Percentiles rank a stretch among this genome's conserved stretches.
phyloP scores from a whole-genome alignment of 2,113 vertebrate genomes.

The Scomber japonicus region DNA sequence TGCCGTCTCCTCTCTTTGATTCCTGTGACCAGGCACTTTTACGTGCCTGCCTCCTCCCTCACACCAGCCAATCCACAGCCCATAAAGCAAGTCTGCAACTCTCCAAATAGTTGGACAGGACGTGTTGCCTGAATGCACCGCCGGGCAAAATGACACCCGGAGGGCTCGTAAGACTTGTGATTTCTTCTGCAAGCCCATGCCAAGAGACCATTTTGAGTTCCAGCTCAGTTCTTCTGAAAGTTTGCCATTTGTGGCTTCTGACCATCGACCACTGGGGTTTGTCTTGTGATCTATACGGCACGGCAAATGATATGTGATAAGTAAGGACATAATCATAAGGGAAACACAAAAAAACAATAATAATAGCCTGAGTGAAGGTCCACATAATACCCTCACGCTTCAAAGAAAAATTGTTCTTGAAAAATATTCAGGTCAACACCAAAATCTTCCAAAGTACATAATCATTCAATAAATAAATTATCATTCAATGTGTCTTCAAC shows the following conservation, averaged over 20 bases:
- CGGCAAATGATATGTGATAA: conserved; percentile 48
- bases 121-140: conserved; percentile 77
- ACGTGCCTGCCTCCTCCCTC: conserved; percentile 61
- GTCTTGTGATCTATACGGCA: conserved; percentile 42
- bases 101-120: conserved; percentile 76
- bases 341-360: conserved; percentile 40
- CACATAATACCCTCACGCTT: conserved; percentile 40
- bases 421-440: conserved; percentile 24
- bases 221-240: conserved; percentile 62
- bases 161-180: conserved; percentile 75
- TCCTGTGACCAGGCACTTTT: conserved; percentile 65
- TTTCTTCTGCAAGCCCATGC: conserved; percentile 68
- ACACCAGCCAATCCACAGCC: conserved; percentile 56
- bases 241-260: conserved; percentile 68
- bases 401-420: conserved; percentile 11
- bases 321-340: conserved; percentile 26
- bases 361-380: conserved; percentile 34
- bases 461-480: conserved; percentile 1
- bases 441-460: neutral
- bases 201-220: conserved; percentile 64
- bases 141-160: conserved; percentile 74
- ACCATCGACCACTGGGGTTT: conserved; percentile 58
- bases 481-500: conserved; percentile 15
- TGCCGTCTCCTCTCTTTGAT: conserved; percentile 71
- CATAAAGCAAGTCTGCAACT: conserved; percentile 74